These are phyloP conservation scores for Hippopotamyrus pictus DNA, from an alignment of 2,797 vertebrate genomes.

Conservation along the genomic window DNA sequence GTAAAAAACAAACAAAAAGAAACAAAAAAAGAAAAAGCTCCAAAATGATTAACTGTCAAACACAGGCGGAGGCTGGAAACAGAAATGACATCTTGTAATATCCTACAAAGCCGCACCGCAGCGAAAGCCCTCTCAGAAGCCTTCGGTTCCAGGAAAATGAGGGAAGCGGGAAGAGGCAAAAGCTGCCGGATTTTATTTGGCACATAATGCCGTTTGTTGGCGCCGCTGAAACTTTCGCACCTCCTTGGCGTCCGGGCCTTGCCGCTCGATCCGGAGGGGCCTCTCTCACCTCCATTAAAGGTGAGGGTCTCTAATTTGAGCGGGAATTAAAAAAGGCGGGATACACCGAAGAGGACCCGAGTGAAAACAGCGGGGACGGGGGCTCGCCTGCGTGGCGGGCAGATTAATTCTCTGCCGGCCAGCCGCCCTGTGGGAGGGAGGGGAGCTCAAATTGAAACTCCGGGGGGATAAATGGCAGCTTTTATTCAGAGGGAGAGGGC, in stretches of 20 bases:
- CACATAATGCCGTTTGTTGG: not conserved
- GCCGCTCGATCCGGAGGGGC: not conserved
- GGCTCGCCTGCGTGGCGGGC: slow-evolving; percentile 48
- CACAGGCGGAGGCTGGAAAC: not conserved
- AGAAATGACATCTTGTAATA: not conserved
- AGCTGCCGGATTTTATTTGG: not conserved
- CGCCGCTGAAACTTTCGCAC: not conserved
- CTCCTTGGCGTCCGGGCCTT: not conserved
- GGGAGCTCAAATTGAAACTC: slow-evolving; percentile 10
- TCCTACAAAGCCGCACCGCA: not conserved
- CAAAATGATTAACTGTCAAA: not conserved
- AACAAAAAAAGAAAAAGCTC: not conserved
- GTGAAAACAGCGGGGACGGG: slow-evolving; percentile 55
- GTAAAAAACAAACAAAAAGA: not conserved
- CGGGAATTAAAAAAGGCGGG: slow-evolving; percentile 44
- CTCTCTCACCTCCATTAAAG: slow-evolving; percentile 53
- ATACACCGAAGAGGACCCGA: slow-evolving; percentile 44
- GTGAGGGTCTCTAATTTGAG: slow-evolving; percentile 62
- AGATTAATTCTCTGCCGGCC: slow-evolving; percentile 46
- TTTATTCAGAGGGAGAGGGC: not conserved
- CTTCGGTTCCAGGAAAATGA: not conserved
- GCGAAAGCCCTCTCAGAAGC: not conserved
- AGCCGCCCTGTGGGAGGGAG: slow-evolving; percentile 16
- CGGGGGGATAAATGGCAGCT: not conserved
- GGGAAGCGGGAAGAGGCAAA: not conserved